Evolutionary conservation across 2,113 vertebrate genomes (phyloP).

Genomic region (Mungos mungo): DNA sequence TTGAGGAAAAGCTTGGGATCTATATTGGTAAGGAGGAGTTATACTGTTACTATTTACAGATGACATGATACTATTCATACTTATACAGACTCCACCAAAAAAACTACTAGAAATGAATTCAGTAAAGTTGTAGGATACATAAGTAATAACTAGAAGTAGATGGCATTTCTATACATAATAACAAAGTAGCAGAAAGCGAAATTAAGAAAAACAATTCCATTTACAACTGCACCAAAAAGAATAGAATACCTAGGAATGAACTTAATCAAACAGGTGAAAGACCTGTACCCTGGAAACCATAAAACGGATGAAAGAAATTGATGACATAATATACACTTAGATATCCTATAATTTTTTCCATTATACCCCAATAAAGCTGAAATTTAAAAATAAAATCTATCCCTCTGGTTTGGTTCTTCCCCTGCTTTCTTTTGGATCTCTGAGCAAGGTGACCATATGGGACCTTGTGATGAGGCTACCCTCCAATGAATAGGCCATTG

Average conservation of each 20-base stretch:
- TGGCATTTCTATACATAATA: not conserved
- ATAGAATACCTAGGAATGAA: not conserved
- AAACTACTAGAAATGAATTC: not conserved
- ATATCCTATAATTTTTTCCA: not conserved
- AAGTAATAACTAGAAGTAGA: not conserved
- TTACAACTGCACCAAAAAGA: not conserved
- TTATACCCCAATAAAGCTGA: not conserved
- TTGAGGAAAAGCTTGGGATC: not conserved
- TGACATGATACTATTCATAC: not conserved
- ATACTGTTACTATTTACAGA: not conserved
- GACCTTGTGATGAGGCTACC: not conserved
- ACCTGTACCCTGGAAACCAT: not conserved
- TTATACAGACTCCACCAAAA: not conserved
- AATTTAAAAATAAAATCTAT: not conserved
- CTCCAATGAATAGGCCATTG: not conserved
- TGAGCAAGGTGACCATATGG: not conserved
- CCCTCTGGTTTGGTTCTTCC: not conserved
- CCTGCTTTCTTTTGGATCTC: not conserved
- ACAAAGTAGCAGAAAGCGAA: not conserved
- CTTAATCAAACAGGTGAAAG: not conserved
- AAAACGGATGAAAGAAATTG: not conserved
- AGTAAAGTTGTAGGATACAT: not conserved
- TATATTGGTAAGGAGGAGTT: not conserved
- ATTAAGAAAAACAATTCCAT: not conserved
- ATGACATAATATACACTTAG: not conserved